Evolutionary conservation across 2,113 vertebrate genomes (phyloP).

Genomic region (Mugil cephalus): DNA sequence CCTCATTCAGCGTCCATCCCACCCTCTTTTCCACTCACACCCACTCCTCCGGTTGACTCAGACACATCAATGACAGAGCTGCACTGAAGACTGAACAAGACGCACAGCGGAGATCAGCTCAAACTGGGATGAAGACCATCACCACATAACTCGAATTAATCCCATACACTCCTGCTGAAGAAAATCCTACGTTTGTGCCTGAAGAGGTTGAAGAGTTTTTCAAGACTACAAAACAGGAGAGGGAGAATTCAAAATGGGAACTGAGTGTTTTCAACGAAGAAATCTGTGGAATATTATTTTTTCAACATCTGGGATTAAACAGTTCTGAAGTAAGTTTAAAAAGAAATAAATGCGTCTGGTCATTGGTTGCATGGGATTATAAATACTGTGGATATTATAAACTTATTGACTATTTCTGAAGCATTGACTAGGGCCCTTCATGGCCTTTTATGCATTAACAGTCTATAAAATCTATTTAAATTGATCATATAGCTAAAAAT

Average conservation of each 20-base stretch:
- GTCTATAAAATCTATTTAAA: no score
- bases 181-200: background rate
- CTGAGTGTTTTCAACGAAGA: conserved; percentile 23
- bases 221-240: background rate
- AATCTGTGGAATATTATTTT: conserved; percentile 51
- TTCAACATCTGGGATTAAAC: conserved; percentile 33
- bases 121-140: conserved; percentile 33
- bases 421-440: no score
- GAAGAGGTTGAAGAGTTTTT: conserved; percentile 11
- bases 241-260: conserved; percentile 60
- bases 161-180: background rate
- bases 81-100: conserved; percentile 31
- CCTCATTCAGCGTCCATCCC: conserved; percentile 50
- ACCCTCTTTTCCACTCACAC: conserved; percentile 51
- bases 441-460: no score
- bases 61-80: conserved; percentile 57
- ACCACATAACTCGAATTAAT: background rate
- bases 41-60: conserved; percentile 42
- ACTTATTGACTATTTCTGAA: no score
- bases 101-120: conserved; percentile 18
- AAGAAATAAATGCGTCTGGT: background rate
- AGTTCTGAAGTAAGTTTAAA: conserved; percentile 57
- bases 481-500: no score
- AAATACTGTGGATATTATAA: no score
- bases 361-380: no score